phyloP scores from a whole-genome alignment of 2,797 vertebrate species.

The Aselliscus stoliczkanus region DNA sequence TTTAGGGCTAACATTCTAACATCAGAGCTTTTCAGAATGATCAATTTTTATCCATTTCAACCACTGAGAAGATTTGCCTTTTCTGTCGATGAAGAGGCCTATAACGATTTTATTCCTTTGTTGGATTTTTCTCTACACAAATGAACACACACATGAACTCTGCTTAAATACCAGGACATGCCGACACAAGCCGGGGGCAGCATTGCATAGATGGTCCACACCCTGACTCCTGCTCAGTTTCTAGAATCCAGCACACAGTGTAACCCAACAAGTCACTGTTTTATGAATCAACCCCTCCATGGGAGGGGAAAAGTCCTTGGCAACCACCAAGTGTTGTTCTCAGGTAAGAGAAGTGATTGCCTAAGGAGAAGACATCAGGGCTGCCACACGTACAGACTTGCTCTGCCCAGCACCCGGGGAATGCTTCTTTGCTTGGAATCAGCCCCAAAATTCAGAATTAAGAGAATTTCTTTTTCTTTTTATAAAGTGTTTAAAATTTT shows the following conservation, averaged over 20 bases:
- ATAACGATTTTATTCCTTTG: conserved; percentile 33
- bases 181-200: background rate
- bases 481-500: no score
- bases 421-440: conserved; percentile 66
- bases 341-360: conserved; percentile 35
- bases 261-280: conserved; percentile 64
- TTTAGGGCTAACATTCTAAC: background rate
- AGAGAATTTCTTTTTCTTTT: conserved; percentile 33
- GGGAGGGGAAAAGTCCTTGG: conserved; percentile 1
- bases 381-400: conserved; percentile 47
- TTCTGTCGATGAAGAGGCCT: conserved; percentile 18
- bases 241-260: conserved; percentile 60
- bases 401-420: conserved; percentile 18
- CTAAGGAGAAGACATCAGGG: conserved; percentile 47
- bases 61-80: conserved; percentile 5
- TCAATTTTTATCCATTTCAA: conserved; percentile 5
- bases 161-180: conserved; percentile 34
- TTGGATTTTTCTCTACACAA: conserved; percentile 36
- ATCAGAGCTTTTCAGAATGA: background rate
- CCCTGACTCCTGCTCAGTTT: conserved; percentile 11
- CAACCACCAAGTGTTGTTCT: background rate
- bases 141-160: background rate
- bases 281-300: conserved; percentile 65
- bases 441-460: conserved; percentile 60
- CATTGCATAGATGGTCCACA: conserved; percentile 13